Evolutionary conservation across 2,888 invertebrate genomes (phyloP).

Genomic region (Laspeyria flexula): DNA sequence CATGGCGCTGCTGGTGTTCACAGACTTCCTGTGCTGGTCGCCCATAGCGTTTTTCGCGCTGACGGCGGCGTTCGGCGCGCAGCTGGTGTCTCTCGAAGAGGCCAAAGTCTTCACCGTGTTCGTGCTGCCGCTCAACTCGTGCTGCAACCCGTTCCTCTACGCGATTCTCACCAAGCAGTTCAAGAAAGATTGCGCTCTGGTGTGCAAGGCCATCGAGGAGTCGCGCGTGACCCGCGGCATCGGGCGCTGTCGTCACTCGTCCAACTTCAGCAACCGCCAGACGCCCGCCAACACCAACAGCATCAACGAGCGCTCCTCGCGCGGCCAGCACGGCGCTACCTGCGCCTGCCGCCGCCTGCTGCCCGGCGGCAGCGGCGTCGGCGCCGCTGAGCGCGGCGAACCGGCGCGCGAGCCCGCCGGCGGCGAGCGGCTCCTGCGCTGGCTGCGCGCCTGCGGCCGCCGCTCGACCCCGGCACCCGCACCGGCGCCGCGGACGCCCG

Average conservation of each 20-base stretch:
- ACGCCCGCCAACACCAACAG: conserved; percentile 95
- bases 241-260: conserved; percentile 93
- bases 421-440: conserved; percentile 70
- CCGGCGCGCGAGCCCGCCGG: conserved; percentile 40
- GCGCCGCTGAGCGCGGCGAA: conserved; percentile 81
- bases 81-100: conserved; percentile 96
- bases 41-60: conserved; percentile 98
- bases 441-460: conserved; percentile 71
- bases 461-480: conserved; percentile 49
- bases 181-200: conserved; percentile 98
- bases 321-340: conserved; percentile 88
- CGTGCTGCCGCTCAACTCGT: conserved; percentile 97
- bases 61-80: conserved; percentile 96
- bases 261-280: conserved; percentile 94
- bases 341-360: conserved; percentile 88
- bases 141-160: conserved; percentile 99
- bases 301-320: conserved; percentile 91
- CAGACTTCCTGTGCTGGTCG: conserved; percentile 99
- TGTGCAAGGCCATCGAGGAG: conserved; percentile 98
- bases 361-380: conserved; percentile 91
- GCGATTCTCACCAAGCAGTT: conserved; percentile 99
- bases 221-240: conserved; percentile 95
- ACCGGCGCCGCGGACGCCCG: conserved; percentile 63
- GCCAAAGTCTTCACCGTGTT: conserved; percentile 99
- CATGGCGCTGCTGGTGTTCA: conserved; percentile 98